Evolutionary conservation across 2,113 vertebrate species (phyloP).

Genomic region (Eira barbara): DNA sequence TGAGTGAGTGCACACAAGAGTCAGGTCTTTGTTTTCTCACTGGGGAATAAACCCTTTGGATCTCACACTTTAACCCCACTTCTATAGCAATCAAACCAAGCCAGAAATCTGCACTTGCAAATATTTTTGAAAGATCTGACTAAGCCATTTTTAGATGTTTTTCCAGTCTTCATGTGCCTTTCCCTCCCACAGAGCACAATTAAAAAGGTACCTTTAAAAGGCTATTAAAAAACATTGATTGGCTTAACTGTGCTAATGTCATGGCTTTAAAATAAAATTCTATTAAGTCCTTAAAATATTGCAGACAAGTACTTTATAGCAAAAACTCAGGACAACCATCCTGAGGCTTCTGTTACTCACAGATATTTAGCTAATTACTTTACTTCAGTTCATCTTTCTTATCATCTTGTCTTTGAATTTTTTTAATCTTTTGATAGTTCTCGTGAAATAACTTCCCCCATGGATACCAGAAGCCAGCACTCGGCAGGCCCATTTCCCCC

Average conservation of each 20-base stretch:
- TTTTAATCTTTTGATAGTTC: conserved; percentile 38
- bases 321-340: conserved; percentile 61
- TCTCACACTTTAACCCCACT: conserved; percentile 59
- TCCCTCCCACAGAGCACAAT: conserved; percentile 70
- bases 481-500: background rate
- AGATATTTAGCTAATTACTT: conserved; percentile 49
- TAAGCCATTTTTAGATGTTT: conserved; percentile 72
- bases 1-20: conserved; percentile 10
- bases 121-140: conserved; percentile 77
- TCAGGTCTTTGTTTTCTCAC: conserved; percentile 52
- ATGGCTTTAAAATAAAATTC: conserved; percentile 79
- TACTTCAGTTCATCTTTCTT: background rate
- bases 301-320: conserved; percentile 66
- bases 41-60: conserved; percentile 47
- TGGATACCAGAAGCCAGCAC: background rate
- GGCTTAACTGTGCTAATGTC: conserved; percentile 78
- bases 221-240: conserved; percentile 77
- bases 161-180: conserved; percentile 66
- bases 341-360: conserved; percentile 52
- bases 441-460: background rate
- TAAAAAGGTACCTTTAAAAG: conserved; percentile 71
- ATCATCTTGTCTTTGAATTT: conserved; percentile 43
- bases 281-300: conserved; percentile 76
- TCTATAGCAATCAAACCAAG: conserved; percentile 66
- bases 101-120: conserved; percentile 74